Conservation (phyloP, 1,140 invertebrate species). For the Kradibia gibbosae region DNA sequence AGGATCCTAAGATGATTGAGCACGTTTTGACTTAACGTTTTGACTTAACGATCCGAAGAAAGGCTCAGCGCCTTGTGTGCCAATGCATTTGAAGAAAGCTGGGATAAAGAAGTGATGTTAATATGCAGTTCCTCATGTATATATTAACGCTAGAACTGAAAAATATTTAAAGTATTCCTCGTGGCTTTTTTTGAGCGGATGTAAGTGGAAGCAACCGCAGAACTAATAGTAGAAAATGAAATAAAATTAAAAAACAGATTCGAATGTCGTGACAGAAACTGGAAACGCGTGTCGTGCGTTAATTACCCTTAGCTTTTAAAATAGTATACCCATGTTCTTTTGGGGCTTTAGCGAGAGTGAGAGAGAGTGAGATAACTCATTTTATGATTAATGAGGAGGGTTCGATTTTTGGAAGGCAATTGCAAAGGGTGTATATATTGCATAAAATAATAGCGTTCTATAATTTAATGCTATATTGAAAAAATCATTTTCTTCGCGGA, state of each 20-base stretch:
- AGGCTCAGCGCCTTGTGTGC: not conserved
- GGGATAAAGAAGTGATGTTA: not conserved
- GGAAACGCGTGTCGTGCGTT: conserved; percentile 17
- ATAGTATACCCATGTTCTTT: not conserved
- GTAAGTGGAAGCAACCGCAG: not conserved
- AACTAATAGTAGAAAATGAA: not conserved
- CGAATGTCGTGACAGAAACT: conserved; percentile 12
- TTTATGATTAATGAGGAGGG: not conserved
- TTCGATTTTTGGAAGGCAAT: not conserved
- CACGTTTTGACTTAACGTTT: not conserved
- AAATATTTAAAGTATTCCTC: not conserved
- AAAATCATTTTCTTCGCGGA: too few species aligned
- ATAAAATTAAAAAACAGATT: not conserved
- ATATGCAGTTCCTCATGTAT: not conserved
- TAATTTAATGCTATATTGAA: too few species aligned
- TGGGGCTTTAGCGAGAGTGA: not conserved
- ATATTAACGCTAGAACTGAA: not conserved
- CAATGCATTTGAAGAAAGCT: not conserved
- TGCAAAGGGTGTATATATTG: not conserved
- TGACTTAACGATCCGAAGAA: not conserved
- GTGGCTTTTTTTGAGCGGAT: not conserved
- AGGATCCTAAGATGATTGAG: not conserved
- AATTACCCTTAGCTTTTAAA: conserved; percentile 13
- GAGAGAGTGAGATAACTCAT: not conserved
- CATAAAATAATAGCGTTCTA: too few species aligned